Evolutionary conservation across 2,797 vertebrate species (phyloP), one percentile per base, ranked within the genome.

Genomic region (Anolis apletophallus): DNA sequence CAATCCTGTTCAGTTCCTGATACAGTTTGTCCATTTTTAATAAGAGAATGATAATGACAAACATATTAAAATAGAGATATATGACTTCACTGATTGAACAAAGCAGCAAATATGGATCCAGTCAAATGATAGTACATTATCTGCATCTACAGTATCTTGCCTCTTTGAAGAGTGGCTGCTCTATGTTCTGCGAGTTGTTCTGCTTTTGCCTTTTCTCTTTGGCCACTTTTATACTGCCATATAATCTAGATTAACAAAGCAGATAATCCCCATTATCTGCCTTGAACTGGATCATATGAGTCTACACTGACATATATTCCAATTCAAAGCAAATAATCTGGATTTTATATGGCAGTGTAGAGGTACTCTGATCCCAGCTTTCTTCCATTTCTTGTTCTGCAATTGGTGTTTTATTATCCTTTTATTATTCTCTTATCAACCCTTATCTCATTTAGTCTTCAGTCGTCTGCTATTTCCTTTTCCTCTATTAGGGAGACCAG

Each of bases 1-100:
- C 32, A 64, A 57, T 76, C 26, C n/a, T 29, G n/a, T 86, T n/a
- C 32, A 34, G 21, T 36, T 36, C 64, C 29, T 3, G 52, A 72
- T 61, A 67, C 52, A 83, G 34, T 52, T 34, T 50, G 16, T 26
- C 5, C n/a, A 71, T n/a, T 87, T 59, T 75, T 23, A 57, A n/a
- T 4, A 29, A n/a, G n/a, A n/a, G n/a, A n/a, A n/a, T n/a, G n/a
- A n/a, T n/a, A n/a, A n/a, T n/a, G n/a, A n/a, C n/a, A n/a, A n/a
- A n/a, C n/a, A n/a, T n/a, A n/a, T n/a, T n/a, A n/a, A 55, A 76
- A 55, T 55, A 69, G 79, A 78, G 29, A 71, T 36, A 59, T 32
- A 77, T 69, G 23, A 12, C 23, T 69, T 69, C 23, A 59, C 36
- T 83, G 67, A 78, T 61, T 83, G 67, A 79, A 72, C 40, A 73